Base-by-base conservation (phyloP, 2,113 vertebrate genomes). In the Rynchops niger region DNA sequence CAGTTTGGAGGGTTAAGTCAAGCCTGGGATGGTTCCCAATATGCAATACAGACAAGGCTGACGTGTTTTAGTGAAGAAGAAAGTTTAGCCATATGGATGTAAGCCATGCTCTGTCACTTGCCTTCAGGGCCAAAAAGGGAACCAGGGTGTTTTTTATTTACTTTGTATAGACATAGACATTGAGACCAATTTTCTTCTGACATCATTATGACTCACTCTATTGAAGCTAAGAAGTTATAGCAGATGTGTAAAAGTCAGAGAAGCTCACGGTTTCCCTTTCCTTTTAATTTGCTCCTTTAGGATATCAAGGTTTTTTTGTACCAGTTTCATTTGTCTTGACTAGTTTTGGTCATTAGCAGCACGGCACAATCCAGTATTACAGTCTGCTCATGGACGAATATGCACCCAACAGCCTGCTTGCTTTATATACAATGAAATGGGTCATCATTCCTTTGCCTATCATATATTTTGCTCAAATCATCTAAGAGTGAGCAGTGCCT, bases 301-400 rank as follows among this genome's bases (percentile, higher is more conserved):
- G 8, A 36, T 70, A 85, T 14, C 4, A 26, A 49, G 34, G 2
- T 0, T 6, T 9, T 56, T 34, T 78, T 45, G 14, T 67, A 80
- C 43, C 10, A 15, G 11, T 65, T 77, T 79, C 10, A 55, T 43
- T 43, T 8, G 19, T n/a, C 45, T 18, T 0, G 0, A 43, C 20
- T 53, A n/a, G 15, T 26, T 86, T 88, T 67, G 42, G 70, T 84
- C 71, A 56, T 58, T 27, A 77, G 23, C 55, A 88, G 50, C 8
- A 29, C 5, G 4, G 20, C 1, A 2, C 23, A 66, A 90, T 26
- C 20, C 65, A 85, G 47, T 19, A 38, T 38, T 56, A 72, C 49
- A 40, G 34, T 27, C 50, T 72, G 29, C 45, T 79, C n/a, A 73
- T 21, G 26, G 45, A 72, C 0, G 0, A 66, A 74, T 5, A 27